A percentile compares a stretch with the other conserved stretches of the same genome.
Evolutionary conservation across 35 echinoderm and acorn worm species (phyloP).

Genomic region (Acanthaster planci): DNA sequence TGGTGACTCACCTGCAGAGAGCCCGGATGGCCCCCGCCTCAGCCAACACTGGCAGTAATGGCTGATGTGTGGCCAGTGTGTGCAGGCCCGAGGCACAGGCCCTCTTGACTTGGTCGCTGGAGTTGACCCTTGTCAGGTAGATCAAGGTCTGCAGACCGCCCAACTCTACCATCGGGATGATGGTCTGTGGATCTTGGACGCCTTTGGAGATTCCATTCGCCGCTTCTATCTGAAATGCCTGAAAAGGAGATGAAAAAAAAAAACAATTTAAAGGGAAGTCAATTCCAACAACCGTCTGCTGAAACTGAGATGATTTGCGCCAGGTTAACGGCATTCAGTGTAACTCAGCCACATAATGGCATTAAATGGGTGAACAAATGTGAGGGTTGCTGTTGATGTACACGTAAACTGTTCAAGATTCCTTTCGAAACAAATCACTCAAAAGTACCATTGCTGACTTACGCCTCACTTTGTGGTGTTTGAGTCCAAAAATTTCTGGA

Average conservation of each 20-base stretch:
- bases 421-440: no score
- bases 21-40: conserved; percentile 84
- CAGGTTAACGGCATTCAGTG: no score
- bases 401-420: no score
- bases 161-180: conserved; percentile 81
- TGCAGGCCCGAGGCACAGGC: conserved; percentile 79
- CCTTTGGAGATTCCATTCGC: conserved; percentile 62
- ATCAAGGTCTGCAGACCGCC: conserved; percentile 87
- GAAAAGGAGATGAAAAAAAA: background rate
- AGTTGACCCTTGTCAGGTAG: conserved; percentile 62
- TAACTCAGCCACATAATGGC: no score
- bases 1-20: conserved; percentile 79
- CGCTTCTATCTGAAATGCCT: conserved; percentile 85
- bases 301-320: no score
- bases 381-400: no score
- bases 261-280: no score
- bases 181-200: conserved; percentile 49
- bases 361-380: no score
- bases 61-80: conserved; percentile 72
- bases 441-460: no score
- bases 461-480: no score
- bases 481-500: no score
- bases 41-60: conserved; percentile 62
- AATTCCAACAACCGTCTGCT: background rate
- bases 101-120: conserved; percentile 50